These are phyloP conservation scores for Pipra filicauda DNA, from an alignment of 2,113 vertebrate species.

Conservation along the genomic window DNA sequence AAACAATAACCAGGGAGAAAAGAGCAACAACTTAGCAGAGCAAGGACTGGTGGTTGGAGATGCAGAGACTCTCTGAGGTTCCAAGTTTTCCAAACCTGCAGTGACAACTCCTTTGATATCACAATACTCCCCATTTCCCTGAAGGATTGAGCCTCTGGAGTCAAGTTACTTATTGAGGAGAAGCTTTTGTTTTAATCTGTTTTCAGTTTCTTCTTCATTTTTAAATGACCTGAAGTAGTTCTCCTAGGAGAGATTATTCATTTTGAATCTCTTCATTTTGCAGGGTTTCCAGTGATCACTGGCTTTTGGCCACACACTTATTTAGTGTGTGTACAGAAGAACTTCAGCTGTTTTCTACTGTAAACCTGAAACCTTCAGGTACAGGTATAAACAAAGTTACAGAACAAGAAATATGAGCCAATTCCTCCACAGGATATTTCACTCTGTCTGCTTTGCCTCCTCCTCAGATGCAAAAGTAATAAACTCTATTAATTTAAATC, in stretches of 20 bases:
- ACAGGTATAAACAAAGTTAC: background rate
- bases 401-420: background rate
- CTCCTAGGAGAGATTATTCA: background rate
- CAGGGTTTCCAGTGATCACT: background rate
- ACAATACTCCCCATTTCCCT: background rate
- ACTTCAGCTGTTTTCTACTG: background rate
- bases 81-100: background rate
- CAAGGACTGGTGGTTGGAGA: background rate
- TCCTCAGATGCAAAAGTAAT: constrained; percentile 34
- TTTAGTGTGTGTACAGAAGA: background rate
- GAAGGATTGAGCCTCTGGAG: background rate
- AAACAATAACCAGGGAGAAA: background rate
- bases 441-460: background rate
- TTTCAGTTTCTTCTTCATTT: background rate
- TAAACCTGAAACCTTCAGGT: background rate
- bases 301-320: background rate
- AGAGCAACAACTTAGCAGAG: background rate
- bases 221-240: background rate
- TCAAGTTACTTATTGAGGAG: background rate
- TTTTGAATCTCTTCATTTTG: background rate
- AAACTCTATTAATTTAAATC: constrained; percentile 44
- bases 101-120: background rate
- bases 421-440: background rate
- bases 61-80: background rate
- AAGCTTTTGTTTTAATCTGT: background rate